These are phyloP conservation scores for Lipotes vexillifer DNA, from an alignment of 2,113 vertebrate genomes.

Conservation along the genomic window DNA sequence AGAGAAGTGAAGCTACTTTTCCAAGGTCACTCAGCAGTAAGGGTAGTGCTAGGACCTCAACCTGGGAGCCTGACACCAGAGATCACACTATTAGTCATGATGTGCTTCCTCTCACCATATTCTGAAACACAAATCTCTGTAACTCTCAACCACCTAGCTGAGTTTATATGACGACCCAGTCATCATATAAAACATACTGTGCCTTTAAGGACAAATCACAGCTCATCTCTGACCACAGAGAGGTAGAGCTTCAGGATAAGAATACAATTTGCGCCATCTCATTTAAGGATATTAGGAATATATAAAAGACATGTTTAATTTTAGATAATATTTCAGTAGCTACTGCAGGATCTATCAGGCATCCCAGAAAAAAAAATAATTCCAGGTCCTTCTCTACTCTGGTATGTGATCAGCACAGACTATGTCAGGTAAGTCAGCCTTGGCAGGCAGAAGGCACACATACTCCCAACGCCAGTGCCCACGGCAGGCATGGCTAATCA, in stretches of 20 bases:
- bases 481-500: background rate
- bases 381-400: background rate
- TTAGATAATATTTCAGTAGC: background rate
- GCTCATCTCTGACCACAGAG: background rate
- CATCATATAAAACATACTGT: background rate
- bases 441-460: background rate
- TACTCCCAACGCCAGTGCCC: background rate
- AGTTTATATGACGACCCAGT: background rate
- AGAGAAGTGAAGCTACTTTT: constrained; percentile 6
- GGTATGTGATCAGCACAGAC: background rate
- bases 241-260: background rate
- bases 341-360: background rate
- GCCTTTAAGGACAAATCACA: background rate
- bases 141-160: background rate
- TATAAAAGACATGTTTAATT: background rate
- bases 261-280: background rate
- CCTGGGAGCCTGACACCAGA: background rate
- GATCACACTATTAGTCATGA: background rate
- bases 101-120: background rate
- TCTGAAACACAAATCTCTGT: background rate
- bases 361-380: background rate
- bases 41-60: background rate
- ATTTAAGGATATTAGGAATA: background rate
- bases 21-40: background rate
- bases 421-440: background rate